Conservation (phyloP, 2,888 invertebrate species). For the Amblyjoppa fuscipennis region DNA sequence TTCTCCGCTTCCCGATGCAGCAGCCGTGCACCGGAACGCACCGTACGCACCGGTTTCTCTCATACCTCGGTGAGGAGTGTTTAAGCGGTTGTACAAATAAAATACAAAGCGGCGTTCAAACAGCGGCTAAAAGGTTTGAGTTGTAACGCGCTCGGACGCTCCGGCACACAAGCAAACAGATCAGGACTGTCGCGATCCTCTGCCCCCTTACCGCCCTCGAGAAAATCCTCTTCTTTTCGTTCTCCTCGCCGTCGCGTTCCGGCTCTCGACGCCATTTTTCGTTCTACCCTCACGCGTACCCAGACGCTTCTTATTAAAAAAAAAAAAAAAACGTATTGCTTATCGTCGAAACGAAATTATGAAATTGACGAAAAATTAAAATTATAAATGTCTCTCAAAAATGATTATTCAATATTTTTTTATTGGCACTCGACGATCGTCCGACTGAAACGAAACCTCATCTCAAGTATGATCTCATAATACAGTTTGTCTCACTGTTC, state of each 20-base stretch:
- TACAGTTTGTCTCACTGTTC: too few relatives aligned
- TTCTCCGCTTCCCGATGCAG: conserved; percentile 36
- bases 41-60: conserved; percentile 24
- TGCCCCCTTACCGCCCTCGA: conserved; percentile 45
- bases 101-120: conserved; percentile 83
- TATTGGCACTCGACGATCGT: too few relatives aligned
- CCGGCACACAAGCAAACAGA: conserved; percentile 81
- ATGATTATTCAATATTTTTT: too few relatives aligned
- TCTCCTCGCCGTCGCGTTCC: conserved; percentile 10
- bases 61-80: conserved; percentile 80
- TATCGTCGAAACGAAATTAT: not conserved
- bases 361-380: too few relatives aligned
- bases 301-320: not conserved
- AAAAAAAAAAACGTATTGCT: not conserved
- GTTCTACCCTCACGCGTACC: conserved; percentile 10
- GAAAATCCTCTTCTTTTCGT: conserved; percentile 26
- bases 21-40: conserved; percentile 22
- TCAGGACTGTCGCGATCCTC: conserved; percentile 78
- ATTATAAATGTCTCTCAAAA: too few relatives aligned
- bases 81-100: conserved; percentile 84
- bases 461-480: too few relatives aligned
- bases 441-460: too few relatives aligned
- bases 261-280: conserved; percentile 43
- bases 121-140: conserved; percentile 84
- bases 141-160: conserved; percentile 83